Evolutionary conservation across 1,140 invertebrate genomes (phyloP), one percentile per base, ranked within the genome.

Genomic region (Cherax quadricarinatus): DNA sequence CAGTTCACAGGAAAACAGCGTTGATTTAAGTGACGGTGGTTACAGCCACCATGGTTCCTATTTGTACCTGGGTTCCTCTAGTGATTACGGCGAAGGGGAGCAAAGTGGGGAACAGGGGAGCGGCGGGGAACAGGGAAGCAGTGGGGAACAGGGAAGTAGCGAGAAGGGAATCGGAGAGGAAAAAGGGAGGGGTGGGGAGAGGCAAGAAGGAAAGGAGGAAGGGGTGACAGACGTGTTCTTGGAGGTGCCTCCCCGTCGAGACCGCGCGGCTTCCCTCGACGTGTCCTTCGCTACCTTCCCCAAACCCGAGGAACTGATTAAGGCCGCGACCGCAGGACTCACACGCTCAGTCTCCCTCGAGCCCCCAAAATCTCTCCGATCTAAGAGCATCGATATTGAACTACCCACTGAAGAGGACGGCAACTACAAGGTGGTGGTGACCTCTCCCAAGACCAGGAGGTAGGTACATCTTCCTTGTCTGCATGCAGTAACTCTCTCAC

Each of bases 351-450:
- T 73, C 73, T 92, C 93, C 85, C 88, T 93, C 62, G 89, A 93
- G 57, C 93, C 89, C 16, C 91, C 93, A 78, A 89, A 89, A 41
- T 66, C 93, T 10, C 91, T 97, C 4, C 96, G 98, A n/a, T 98
- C 98, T 6, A 96, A 97, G 88, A 98, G 98, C 53, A 98, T 98
- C 75, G 98, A 99, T 95, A 98, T 98, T 91, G 97, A 98, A 18
- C 95, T 99, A 88, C 98, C 98, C 1, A 98, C 98, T 0, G 97
- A 98, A 81, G 97, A 97, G 94, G 97, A 98, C 94, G 97, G 97
- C 4, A 96, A 97, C 85, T 98, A 98, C 94, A 98, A 98, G 90
- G 97, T 98, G 9, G 95, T 95, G 14, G 93, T 94, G 10, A 91
- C 89, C 10, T 91, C 90, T 14, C 87, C 92, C 9, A 92, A 94